Evolutionary conservation across 1,140 invertebrate genomes (phyloP).

Genomic region (Megalopta genalis): DNA sequence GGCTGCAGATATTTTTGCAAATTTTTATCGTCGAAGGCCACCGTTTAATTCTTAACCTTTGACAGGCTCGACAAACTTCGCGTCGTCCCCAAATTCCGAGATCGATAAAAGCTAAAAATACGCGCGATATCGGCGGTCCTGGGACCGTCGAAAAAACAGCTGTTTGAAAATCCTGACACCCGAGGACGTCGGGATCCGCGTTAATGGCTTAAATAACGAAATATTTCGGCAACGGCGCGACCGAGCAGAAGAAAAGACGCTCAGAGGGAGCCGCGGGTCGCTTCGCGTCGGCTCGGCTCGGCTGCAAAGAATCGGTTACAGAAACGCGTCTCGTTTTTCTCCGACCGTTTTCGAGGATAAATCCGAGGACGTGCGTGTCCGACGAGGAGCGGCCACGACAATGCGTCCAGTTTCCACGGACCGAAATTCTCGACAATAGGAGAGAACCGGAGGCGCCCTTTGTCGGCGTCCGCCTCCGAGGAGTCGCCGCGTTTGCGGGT

Average conservation of each 20-base stretch:
- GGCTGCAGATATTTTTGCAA: too few relatives aligned
- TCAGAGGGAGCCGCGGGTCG: not conserved
- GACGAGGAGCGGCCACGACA: slow-evolving; percentile 68
- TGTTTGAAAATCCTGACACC: too few relatives aligned
- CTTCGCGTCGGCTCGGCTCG: not conserved
- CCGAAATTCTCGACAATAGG: slow-evolving; percentile 66
- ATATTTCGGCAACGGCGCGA: too few relatives aligned
- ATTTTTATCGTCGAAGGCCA: too few relatives aligned
- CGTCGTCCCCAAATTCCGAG: too few relatives aligned
- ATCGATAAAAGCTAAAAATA: too few relatives aligned
- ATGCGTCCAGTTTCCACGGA: slow-evolving; percentile 66
- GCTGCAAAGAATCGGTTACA: not conserved
- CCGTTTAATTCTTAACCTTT: too few relatives aligned
- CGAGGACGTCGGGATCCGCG: too few relatives aligned
- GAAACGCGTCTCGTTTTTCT: slow-evolving; percentile 3
- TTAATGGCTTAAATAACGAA: too few relatives aligned
- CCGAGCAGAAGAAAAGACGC: not conserved
- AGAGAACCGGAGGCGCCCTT: slow-evolving; percentile 65
- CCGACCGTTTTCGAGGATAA: slow-evolving; percentile 48
- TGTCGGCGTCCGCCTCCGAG: slow-evolving; percentile 69
- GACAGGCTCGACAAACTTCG: too few relatives aligned
- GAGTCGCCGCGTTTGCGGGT: slow-evolving; percentile 58
- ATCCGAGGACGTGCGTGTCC: slow-evolving; percentile 68
- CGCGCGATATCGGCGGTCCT: too few relatives aligned
- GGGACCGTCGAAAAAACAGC: too few relatives aligned